A percentile compares a stretch with the other conserved stretches of the same genome.
phyloP scores from a whole-genome alignment of 1,140 invertebrate species.

The Andricus grossulariae region DNA sequence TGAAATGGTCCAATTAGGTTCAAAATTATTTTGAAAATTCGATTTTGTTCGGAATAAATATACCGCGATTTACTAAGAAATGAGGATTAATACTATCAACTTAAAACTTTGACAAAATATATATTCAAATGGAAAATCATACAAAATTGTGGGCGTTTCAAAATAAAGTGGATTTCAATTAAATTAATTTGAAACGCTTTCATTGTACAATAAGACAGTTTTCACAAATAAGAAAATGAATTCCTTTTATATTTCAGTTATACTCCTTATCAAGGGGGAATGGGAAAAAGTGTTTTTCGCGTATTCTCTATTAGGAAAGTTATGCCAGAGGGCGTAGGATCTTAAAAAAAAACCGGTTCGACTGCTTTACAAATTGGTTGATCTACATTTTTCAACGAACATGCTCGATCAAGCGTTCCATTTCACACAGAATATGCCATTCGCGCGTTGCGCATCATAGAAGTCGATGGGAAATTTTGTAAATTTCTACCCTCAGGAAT shows the following conservation, averaged over 20 bases:
- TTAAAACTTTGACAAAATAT: too few species aligned
- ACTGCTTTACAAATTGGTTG: conserved; percentile 10
- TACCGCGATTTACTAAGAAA: too few species aligned
- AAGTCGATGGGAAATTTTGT: not conserved
- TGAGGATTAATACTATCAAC: too few species aligned
- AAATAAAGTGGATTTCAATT: too few species aligned
- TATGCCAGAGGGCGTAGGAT: not conserved
- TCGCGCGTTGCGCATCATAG: not conserved
- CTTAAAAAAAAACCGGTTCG: conserved; percentile 23
- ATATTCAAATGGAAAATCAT: too few species aligned
- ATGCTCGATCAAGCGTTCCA: not conserved
- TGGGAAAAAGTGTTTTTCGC: not conserved
- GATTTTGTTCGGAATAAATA: too few species aligned
- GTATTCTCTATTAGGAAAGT: not conserved
- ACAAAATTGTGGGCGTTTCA: too few species aligned
- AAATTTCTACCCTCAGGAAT: too few species aligned
- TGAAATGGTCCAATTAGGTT: too few species aligned
- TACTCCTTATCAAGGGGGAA: not conserved
- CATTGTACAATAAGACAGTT: too few species aligned
- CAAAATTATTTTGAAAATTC: too few species aligned
- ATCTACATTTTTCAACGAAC: not conserved
- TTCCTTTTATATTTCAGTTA: not conserved
- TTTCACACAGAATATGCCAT: not conserved
- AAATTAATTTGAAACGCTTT: too few species aligned
- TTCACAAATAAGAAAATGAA: conserved; percentile 9